Evolutionary conservation across 2,888 invertebrate genomes (phyloP), one percentile per base, ranked within the genome.

Genomic region (Chironomus riparius): DNA sequence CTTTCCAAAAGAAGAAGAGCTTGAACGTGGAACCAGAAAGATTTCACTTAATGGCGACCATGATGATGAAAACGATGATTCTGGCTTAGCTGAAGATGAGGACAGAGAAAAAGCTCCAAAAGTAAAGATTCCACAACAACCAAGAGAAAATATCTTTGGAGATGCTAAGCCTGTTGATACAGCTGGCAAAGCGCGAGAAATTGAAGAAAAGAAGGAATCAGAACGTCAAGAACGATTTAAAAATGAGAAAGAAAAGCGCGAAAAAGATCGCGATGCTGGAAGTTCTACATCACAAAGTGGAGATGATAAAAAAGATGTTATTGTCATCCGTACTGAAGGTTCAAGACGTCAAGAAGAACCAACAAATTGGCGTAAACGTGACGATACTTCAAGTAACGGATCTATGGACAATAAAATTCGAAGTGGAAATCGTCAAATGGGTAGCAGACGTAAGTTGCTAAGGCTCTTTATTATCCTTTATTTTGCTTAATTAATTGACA

Each of bases 81-180:
- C 76, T 3, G 76, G 48, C 0, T 61, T 77, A 10, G 68, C 62
- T 18, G 71, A 76, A n/a, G 72, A 76, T 18, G 76, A 68, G 15
- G 70, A 70, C 10, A 15, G 62, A 47, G 76, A 76, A 22, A 50
- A 68, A 0, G 76, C 13, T n/a, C 68, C 80, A 77, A 76, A 72
- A 76, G 83, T 78, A 79, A 81, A 84, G 50, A 82, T 87, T n/a
- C 83, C 86, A 75, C 86, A 87, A 10, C 87, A 86, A 72, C 85
- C 90, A 2, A 87, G 90, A 0, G 88, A 90, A 69, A 92, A 91
- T 77, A 95, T 97, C 79, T 97, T 97, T 82, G 97, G 97, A n/a
- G 91, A 89, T 47, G 97, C 97, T 18, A 95, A 93, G 82, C 97
- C 97, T 0, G 97, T 98, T 0, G 96, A 97, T 82, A 98, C 97